A percentile compares a stretch with the other conserved stretches of the same genome.
These are phyloP conservation scores for Triplophysa yarkandensis DNA, from an alignment of 2,797 vertebrate genomes.

Conservation along the genomic window DNA sequence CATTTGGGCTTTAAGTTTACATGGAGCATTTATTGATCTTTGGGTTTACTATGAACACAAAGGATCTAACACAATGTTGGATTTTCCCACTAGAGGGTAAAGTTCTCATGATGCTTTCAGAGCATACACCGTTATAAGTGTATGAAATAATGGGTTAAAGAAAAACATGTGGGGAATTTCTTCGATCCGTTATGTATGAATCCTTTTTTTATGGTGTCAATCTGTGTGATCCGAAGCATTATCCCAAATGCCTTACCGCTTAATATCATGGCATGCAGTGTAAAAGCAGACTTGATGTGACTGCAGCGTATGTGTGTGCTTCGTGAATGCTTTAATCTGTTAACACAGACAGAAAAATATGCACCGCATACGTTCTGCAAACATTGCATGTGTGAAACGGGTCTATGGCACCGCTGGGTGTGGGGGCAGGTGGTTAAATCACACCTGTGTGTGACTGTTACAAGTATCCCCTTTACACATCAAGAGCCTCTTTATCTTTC, in stretches of 20 bases:
- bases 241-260: too few species aligned
- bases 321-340: too few species aligned
- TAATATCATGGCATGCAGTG: too few species aligned
- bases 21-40: background rate
- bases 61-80: background rate
- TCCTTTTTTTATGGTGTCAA: too few species aligned
- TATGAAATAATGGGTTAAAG: constrained; percentile 13
- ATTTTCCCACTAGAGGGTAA: background rate
- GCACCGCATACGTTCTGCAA: too few species aligned
- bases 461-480: constrained; percentile 37
- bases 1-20: background rate
- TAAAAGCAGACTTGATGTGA: too few species aligned
- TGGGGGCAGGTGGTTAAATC: background rate
- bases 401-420: background rate
- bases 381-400: too few species aligned
- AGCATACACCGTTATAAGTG: background rate
- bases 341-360: too few species aligned
- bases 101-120: background rate
- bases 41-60: background rate
- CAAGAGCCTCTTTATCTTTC: constrained; percentile 39
- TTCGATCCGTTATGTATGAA: too few species aligned
- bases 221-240: too few species aligned
- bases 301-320: too few species aligned
- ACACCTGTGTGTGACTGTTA: constrained; percentile 40
- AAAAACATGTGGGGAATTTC: constrained; percentile 27